Conservation (phyloP, 2,797 vertebrate genomes). For the Mastacembelus armatus region DNA sequence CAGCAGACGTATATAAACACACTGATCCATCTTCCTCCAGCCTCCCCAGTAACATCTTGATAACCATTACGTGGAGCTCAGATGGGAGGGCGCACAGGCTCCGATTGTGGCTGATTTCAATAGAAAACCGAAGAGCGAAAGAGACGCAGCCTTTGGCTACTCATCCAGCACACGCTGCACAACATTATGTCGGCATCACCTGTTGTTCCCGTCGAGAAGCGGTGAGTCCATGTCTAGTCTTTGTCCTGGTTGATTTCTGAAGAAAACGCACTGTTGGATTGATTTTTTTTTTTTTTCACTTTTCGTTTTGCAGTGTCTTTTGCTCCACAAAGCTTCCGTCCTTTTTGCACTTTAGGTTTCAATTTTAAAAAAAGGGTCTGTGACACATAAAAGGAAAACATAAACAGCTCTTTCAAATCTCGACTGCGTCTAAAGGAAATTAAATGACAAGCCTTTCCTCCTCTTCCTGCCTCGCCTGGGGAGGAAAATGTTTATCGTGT, state of each 20-base stretch:
- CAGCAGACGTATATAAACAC: slow-evolving; percentile 80
- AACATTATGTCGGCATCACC: slow-evolving; percentile 55
- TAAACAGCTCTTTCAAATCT: slow-evolving; percentile 9
- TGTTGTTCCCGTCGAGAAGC: slow-evolving; percentile 66
- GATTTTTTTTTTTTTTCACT: neutral
- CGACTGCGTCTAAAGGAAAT: slow-evolving; percentile 25
- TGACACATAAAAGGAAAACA: neutral
- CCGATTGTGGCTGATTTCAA: slow-evolving; percentile 58
- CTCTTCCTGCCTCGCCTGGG: slow-evolving; percentile 70
- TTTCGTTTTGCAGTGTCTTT: neutral
- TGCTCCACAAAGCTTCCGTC: slow-evolving; percentile 3
- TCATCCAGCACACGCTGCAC: slow-evolving; percentile 32
- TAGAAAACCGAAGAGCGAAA: slow-evolving; percentile 32
- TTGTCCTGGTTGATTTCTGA: neutral
- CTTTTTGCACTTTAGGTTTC: neutral
- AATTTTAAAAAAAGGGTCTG: slow-evolving; percentile 9
- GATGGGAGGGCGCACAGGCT: slow-evolving; percentile 67
- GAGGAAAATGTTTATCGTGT: slow-evolving; percentile 67
- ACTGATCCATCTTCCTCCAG: slow-evolving; percentile 75
- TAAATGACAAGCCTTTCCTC: slow-evolving; percentile 43
- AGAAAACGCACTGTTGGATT: neutral
- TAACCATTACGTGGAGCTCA: slow-evolving; percentile 67
- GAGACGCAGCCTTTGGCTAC: slow-evolving; percentile 51
- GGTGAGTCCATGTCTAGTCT: slow-evolving; percentile 68
- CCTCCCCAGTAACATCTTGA: slow-evolving; percentile 80